Conservation (phyloP, 2,888 invertebrate species). For the Enchytraeus crypticus region DNA sequence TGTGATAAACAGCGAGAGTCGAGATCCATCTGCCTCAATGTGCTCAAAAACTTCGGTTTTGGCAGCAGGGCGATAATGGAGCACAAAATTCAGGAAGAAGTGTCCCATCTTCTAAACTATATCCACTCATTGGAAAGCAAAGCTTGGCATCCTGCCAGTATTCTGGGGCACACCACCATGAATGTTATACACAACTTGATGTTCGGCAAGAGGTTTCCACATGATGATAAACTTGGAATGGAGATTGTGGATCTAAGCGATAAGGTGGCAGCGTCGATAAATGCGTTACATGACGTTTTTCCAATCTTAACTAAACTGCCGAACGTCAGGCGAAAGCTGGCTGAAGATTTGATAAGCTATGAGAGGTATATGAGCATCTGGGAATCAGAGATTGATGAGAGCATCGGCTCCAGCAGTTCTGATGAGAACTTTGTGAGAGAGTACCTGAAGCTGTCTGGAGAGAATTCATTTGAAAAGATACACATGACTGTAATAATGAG, state of each 20-base stretch:
- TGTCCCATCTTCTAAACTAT: background rate
- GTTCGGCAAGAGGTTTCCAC: background rate
- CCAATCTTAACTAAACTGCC: constrained; percentile 1
- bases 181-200: constrained; percentile 2
- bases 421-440: background rate
- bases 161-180: background rate
- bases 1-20: no score
- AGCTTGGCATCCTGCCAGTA: background rate
- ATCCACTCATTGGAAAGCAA: background rate
- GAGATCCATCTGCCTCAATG: background rate
- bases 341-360: background rate
- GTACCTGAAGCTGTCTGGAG: background rate
- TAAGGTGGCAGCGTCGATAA: background rate
- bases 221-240: background rate
- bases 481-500: no score
- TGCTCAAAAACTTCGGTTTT: constrained; percentile 8
- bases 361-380: background rate
- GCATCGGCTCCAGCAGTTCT: background rate
- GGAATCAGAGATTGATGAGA: background rate
- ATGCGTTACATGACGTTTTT: background rate
- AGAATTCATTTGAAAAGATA: background rate
- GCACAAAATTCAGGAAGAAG: constrained; percentile 3
- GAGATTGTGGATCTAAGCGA: background rate
- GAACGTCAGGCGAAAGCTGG: background rate
- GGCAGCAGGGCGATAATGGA: constrained; percentile 2